Evolutionary conservation across 2,888 invertebrate species (phyloP).

Genomic region (Diachrysia chrysitis): DNA sequence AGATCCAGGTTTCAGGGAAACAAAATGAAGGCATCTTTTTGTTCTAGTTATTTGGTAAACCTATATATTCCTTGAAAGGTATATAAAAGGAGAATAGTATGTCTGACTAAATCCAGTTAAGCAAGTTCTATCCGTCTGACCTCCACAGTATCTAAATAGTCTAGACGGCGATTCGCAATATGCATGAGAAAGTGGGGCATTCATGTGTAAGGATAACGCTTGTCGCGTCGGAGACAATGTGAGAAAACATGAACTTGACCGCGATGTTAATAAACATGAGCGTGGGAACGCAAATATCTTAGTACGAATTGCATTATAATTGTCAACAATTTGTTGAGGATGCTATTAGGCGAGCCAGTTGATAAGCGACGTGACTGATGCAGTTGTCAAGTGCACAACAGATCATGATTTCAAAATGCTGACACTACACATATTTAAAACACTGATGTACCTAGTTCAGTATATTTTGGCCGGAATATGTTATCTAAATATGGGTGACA

Average conservation of each 20-base stretch:
- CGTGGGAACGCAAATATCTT: slow-evolving; percentile 39
- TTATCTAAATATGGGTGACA: not conserved
- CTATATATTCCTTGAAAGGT: not conserved
- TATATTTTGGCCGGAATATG: not conserved
- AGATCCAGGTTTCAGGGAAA: slow-evolving; percentile 11
- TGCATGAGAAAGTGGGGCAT: slow-evolving; percentile 17
- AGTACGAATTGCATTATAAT: not conserved
- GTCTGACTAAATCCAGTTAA: not conserved
- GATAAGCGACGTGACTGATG: not conserved
- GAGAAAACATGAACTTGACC: slow-evolving; percentile 35
- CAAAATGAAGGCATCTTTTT: not conserved
- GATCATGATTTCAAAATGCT: not conserved
- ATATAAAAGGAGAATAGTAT: not conserved
- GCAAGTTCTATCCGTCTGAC: not conserved
- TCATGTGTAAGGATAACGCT: slow-evolving; percentile 14
- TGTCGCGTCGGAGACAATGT: slow-evolving; percentile 36
- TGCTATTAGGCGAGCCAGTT: not conserved
- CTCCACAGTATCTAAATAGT: slow-evolving; percentile 4
- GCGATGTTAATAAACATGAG: slow-evolving; percentile 41
- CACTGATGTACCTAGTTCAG: not conserved
- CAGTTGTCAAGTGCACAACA: not conserved
- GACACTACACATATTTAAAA: not conserved
- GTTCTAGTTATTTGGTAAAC: not conserved
- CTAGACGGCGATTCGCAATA: slow-evolving; percentile 1
- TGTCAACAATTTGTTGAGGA: not conserved